Evolutionary conservation across 1,140 invertebrate genomes (phyloP), one percentile per base, ranked within the genome.

Genomic region (Aethina tumida): DNA sequence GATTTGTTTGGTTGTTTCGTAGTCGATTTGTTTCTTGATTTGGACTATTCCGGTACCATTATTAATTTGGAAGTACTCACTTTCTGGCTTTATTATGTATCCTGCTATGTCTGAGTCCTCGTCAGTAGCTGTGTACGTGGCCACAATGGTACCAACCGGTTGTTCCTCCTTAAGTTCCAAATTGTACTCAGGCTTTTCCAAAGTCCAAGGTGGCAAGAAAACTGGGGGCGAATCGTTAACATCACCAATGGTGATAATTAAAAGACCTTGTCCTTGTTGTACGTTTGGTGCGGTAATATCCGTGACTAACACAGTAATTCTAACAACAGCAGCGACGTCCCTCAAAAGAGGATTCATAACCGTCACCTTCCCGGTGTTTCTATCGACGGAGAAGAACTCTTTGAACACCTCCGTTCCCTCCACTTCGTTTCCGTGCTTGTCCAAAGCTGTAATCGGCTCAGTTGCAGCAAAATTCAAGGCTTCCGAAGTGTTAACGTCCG

Each of bases 241-340:
- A 57, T 93, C 89, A 19, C 90, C 79, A 26, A 95, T 84, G 2
- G 79, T 88, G 15, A 95, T 79, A 37, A 91, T 80, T 47, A 62
- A 36, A 4, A 48, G 30, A 77, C 84, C 84, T 63, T 74, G 73
- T 40, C 81, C 84, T 56, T 82, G 77, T 55, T 93, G 88, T 4
- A 77, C 63, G 5, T 73, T 78, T 0, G 74, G 73, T 2, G 86
- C 88, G 1, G 81, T 82, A 2, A 77, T 77, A 58, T 93, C 89
- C 3, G 75, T 81, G 1, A 91, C 88, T 3, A 76, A 59, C 0
- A 93, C 74, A 2, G 81, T 79, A n/a, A 91, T 65, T 20, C 75
- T 75, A 1, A 90, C 68, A 2, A 81, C 75, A 2, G 81, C 77
- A 0, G 82, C 84, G 2, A 76, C 52, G 44, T 82, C 77, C 35